Base-by-base conservation (phyloP, 2,888 invertebrate species). In the Coelinius sp. region DNA sequence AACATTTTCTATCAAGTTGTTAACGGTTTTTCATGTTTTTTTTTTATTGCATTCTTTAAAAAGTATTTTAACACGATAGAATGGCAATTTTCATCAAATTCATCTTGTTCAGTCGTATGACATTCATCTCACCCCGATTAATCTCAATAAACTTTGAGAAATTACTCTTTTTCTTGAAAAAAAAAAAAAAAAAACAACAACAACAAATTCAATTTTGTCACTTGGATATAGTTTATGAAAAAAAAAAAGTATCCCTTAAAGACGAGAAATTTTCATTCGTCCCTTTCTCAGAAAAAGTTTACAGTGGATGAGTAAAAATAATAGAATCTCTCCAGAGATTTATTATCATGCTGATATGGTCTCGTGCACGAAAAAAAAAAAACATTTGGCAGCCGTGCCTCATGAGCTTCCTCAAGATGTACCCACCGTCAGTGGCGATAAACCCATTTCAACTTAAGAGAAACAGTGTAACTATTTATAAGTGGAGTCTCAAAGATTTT, bases 401-500 rank as follows among this genome's bases (percentile, higher is more conserved):
- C 20, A 20, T 44, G 17, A 8, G 24, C 44, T 46, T 27, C 12
- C 44, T 59, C 20, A 46, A 44, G 17, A 25, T 22, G 24, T 31
- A 31, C 27, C 7, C n/a, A 10, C 41, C 22, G 25, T 22, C 41
- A 63, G 41, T 41, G 31, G 27, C 46, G 64, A 72, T 68, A 38
- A 67, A 65, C 66, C 65, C 62, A 67, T 62, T 52, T 41, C 63
- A 72, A 68, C 63, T 25, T 17, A 73, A 49, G 67, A 75, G 74
- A 73, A 73, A 71, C 68, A 75, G 65, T 73, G 63, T 63, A 74
- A 79, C 85, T 85, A 85, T 85, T 84, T 85, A 85, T 85, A 85
- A 82, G 78, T 74, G 72, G 72, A 73, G 79, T 80, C 78, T 81
- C 79, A 76, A 77, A 77, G 79, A 84, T 84, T 83, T 82, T 73